Evolutionary conservation across 2,888 invertebrate genomes (phyloP), one percentile per base, ranked within the genome.

Genomic region (Leucozona laternaria): DNA sequence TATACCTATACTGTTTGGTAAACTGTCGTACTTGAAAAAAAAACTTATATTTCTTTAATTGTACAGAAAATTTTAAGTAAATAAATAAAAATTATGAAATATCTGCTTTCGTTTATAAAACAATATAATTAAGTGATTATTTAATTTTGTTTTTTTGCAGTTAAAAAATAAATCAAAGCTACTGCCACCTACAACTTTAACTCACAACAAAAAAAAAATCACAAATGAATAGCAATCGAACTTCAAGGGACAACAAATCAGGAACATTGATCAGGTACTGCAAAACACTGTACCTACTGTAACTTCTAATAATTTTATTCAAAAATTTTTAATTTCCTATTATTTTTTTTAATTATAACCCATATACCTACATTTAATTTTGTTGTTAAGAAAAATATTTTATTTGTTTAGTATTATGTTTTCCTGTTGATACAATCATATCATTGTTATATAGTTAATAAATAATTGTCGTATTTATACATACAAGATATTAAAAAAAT

Each of bases 401-500:
- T 11, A 31, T 78, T 78, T 71, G 3, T 22, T 71, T 6, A 17
- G 11, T 73, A 22, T 40, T 73, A 28, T 68, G 17, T 66, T 83
- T 66, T 82, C n/a, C 20, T 75, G 43, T 79, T 84, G 76, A 80
- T 80, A 45, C 72, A 72, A 84, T 84, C 84, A 84, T 80, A 84
- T 84, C 84, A 84, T 84, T 84, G 84, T 84, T 84, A 76, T 84
- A 79, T 83, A 83, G 73, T 79, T 48, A 40, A 83, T 79, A 83
- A 64, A 64, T 45, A 71, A 50, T 64, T 71, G 45, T 57, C 68
- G 43, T 25, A 37, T 57, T 4, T 20, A 37, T n/a, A 45, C 31
- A 55, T 25, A 53, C 55, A 37, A 17, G 20, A 64, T 15, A 45
- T 22, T 50, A 34, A 53, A 58, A 58, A 43, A 34, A 64, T 28